Base-by-base conservation (phyloP, 2,888 invertebrate species). In the Nysson spinosus region DNA sequence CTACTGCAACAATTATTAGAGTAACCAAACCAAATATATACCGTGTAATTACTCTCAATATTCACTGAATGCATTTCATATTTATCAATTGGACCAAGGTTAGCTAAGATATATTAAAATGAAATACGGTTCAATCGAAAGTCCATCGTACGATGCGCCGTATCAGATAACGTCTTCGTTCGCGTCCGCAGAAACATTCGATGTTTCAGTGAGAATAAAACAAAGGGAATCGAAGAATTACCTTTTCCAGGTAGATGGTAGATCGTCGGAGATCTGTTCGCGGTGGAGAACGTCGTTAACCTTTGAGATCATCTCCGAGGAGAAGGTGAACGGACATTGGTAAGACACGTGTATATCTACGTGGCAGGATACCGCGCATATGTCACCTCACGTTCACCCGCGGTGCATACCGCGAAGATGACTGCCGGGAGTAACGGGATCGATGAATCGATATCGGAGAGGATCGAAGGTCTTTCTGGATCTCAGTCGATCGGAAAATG, bases 281-380 rank as follows among this genome's bases (percentile, higher is more conserved):
- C 55, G 77, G 75, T 71, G 70, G 62, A 70, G 75, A 78, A 68
- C 78, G 73, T 79, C 77, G 77, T 82, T 82, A 82, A 82, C 81
- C 81, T 80, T 80, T 77, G 77, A 76, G 74, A 77, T 73, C 71
- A 76, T 78, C 72, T 68, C 70, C 65, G 55, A 50, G 67, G 67
- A 58, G 40, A 54, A 30, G 40, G 32, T 34, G 42, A 17, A 46
- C 32, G 35, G 11, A 44, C 54, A 35, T 28, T 24, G 40, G 54
- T 37, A 39, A 9, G 2, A 28, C 46, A 9, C 32, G 37, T 9
- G 24, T 24, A 24, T 9, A 24, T 5, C 6, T 24, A 24, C 24
- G 9, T 7, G 5, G 24, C 5, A 9, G 24, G 24, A 2, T 9
- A 24, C 9, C 24, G 2, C 9, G 9, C 64, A 64, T 39, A 73